Evolutionary conservation across 2,888 invertebrate genomes (phyloP).

Genomic region (Eupsilia transversa): DNA sequence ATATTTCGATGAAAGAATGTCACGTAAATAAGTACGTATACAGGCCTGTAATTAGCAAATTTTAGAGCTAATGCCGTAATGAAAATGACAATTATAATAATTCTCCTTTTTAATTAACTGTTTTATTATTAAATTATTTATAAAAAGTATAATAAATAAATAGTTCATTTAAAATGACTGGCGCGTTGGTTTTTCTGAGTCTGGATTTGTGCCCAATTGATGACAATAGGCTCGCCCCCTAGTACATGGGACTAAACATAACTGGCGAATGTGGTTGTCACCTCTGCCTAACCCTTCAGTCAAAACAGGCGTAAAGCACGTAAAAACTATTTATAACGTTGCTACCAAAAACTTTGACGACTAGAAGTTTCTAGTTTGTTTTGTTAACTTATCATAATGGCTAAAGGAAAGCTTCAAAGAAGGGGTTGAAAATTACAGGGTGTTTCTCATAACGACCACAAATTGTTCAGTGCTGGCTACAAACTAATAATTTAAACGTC

Average conservation of each 20-base stretch:
- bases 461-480: slow-evolving; percentile 46
- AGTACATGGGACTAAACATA: too few relatives aligned
- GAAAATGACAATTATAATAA: neutral
- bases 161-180: neutral
- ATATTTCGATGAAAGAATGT: neutral
- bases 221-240: too few relatives aligned
- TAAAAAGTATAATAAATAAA: neutral
- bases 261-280: too few relatives aligned
- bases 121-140: neutral
- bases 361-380: slow-evolving; percentile 19
- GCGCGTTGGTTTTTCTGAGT: too few relatives aligned
- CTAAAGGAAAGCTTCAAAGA: slow-evolving; percentile 18
- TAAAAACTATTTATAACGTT: neutral
- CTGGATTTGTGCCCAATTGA: too few relatives aligned
- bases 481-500: slow-evolving; percentile 51
- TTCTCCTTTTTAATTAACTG: too few relatives aligned
- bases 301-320: too few relatives aligned
- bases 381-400: slow-evolving; percentile 33
- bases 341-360: neutral
- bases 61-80: too few relatives aligned
- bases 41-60: neutral
- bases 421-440: slow-evolving; percentile 61
- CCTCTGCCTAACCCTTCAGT: too few relatives aligned
- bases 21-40: neutral
- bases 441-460: slow-evolving; percentile 59